Percentiles rank a stretch among this genome's conserved stretches.
Evolutionary conservation across 2,113 vertebrate species (phyloP).

Genomic region (Myiopsitta monachus): DNA sequence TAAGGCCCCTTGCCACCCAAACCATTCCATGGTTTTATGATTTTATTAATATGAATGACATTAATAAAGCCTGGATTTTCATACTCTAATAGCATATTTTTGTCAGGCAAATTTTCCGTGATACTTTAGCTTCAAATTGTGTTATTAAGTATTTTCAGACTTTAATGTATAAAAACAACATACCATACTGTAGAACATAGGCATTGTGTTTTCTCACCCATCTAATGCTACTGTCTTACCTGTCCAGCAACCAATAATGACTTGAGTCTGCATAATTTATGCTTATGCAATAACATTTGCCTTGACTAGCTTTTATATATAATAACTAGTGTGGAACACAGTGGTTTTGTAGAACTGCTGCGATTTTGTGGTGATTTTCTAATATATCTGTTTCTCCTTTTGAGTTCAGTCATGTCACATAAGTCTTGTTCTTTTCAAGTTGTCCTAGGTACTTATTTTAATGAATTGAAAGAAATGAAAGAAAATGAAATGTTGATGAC

Average conservation of each 20-base stretch:
- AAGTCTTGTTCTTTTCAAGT: background rate
- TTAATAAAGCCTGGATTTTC: background rate
- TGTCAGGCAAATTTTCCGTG: background rate
- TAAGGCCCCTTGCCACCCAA: background rate
- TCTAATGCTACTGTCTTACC: background rate
- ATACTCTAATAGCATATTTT: background rate
- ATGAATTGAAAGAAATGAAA: background rate
- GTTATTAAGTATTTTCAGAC: background rate
- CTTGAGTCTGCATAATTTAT: background rate
- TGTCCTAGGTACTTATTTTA: background rate
- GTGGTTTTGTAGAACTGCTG: background rate
- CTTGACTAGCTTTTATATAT: background rate
- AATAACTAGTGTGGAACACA: background rate
- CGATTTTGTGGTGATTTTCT: background rate
- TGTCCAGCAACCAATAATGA: background rate
- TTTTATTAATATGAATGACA: background rate
- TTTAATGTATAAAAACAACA: background rate
- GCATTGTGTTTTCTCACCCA: background rate
- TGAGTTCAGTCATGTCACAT: background rate
- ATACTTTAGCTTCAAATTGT: background rate
- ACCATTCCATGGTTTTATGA: background rate
- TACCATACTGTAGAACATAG: background rate
- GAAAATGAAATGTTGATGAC: background rate
- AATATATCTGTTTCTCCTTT: background rate
- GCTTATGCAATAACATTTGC: background rate